Percentiles rank a stretch among this genome's conserved stretches.
Conservation (phyloP, 2,113 vertebrate genomes). For the Chaenogobius annularis region DNA sequence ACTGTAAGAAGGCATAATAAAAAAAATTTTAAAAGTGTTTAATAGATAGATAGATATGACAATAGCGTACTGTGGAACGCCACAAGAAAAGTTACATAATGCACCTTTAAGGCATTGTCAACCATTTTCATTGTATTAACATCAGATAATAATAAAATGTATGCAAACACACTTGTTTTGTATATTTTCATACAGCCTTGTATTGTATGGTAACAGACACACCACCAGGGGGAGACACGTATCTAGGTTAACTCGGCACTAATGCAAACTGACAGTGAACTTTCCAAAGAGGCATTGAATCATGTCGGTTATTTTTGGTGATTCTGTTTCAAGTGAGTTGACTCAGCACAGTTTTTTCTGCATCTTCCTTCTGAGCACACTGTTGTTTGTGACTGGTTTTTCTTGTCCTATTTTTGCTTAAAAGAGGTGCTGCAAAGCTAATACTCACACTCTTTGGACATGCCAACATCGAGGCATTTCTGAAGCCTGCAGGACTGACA, state of each 20-base stretch:
- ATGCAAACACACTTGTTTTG: no score
- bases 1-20: no score
- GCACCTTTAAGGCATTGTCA: no score
- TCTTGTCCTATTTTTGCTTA: not conserved
- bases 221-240: constrained; percentile 48
- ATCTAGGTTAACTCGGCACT: constrained; percentile 1
- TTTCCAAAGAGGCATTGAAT: not conserved
- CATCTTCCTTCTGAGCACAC: not conserved
- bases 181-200: not conserved
- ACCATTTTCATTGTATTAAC: no score
- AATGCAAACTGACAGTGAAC: not conserved
- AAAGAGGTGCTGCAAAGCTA: not conserved
- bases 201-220: no score
- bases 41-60: no score
- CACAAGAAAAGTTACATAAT: no score
- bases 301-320: not conserved
- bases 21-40: no score
- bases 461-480: constrained; percentile 95
- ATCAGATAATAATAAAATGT: no score
- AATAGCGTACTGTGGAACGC: no score
- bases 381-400: not conserved
- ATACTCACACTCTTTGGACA: constrained; percentile 96
- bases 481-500: constrained; percentile 96
- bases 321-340: not conserved
- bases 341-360: not conserved